Evolutionary conservation across 2,888 invertebrate species (phyloP).

Genomic region (Lasioglossum oenotherae): DNA sequence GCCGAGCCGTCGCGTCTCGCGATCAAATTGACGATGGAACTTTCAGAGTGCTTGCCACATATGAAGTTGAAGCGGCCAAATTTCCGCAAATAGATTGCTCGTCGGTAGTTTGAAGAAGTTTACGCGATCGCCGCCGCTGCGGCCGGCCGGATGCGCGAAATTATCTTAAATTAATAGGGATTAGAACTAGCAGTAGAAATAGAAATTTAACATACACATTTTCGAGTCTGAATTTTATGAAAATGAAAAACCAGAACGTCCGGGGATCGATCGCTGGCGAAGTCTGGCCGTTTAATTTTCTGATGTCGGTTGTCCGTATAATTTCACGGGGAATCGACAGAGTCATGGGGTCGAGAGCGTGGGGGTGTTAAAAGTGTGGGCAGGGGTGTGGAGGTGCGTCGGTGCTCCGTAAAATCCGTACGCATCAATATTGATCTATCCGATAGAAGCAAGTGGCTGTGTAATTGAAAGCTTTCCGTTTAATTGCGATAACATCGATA

Average conservation of each 20-base stretch:
- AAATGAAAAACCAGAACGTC: neutral
- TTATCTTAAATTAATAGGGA: neutral
- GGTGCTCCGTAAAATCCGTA: constrained; percentile 29
- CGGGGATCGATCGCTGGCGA: neutral
- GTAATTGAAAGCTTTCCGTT: constrained; percentile 50
- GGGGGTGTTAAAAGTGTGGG: neutral
- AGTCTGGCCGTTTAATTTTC: constrained; percentile 31
- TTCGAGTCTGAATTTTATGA: neutral
- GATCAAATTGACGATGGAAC: neutral
- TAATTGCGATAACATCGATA: constrained; percentile 43
- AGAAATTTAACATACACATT: neutral
- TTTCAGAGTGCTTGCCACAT: neutral
- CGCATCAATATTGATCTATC: constrained; percentile 35
- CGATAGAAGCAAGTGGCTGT: constrained; percentile 33
- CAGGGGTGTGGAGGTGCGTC: neutral
- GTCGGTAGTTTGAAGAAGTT: constrained; percentile 6
- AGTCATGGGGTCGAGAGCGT: neutral
- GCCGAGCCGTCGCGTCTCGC: neutral
- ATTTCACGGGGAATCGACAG: constrained; percentile 28
- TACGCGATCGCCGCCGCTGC: neutral
- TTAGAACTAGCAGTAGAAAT: neutral
- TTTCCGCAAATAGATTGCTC: constrained; percentile 5
- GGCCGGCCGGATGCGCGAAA: neutral
- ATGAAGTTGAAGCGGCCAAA: neutral
- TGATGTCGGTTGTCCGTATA: constrained; percentile 25